phyloP scores from a whole-genome alignment of 2,113 vertebrate species.

The human (Homo sapiens) region GRCh38 chr7:154822001-154822500 shows the following conservation, averaged over 20 bases:
- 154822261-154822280: neutral
- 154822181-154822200: neutral
- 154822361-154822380: neutral
- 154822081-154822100: neutral
- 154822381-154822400: neutral
- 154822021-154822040: neutral
- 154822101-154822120: neutral
- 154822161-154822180: neutral
- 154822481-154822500: neutral
- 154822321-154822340: neutral
- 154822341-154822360: accelerated
- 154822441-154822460: accelerated
- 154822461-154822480: neutral
- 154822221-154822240: neutral
- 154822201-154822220: neutral
- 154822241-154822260: neutral
- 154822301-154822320: neutral
- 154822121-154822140: no score
- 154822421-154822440: neutral
- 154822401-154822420: neutral
- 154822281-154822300: neutral
- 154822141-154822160: neutral
- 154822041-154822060: neutral
- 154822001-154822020: neutral
- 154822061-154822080: neutral